Base-by-base conservation (phyloP, 1,140 invertebrate genomes). In the Protaetia brevitarsis region DNA sequence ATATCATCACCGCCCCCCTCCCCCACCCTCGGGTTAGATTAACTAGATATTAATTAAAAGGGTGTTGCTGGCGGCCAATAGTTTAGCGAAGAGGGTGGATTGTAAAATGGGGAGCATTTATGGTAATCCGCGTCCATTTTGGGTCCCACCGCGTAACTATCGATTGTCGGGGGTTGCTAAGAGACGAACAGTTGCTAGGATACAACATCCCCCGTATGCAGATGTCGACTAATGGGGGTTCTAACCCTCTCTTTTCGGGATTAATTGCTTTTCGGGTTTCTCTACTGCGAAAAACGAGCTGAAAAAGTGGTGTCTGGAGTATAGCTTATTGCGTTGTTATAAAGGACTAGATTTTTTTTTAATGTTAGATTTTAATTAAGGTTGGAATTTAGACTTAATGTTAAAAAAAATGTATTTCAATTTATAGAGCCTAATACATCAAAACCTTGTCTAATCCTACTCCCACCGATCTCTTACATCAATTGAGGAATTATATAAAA, bases 41-140 rank as follows among this genome's bases (percentile, higher is more conserved):
- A 59, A 59, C 8, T n/a, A 59, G 57, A 23, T 59, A 59, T 59
- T 59, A 59, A 59, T 59, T 59, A 59, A 31, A n/a, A 59, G 29
- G 11, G 57, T 59, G 57, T 59, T 16, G 57, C 29, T 28, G 6
- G 26, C 16, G 29, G 27, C 64, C 64, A 65, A 65, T 65, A 59
- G 64, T 56, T 65, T 59, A 31, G 30, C 21, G 56, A 65, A 51
- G 41, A 51, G 64, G 64, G 60, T 26, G 51, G 64, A 23, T 31
- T 28, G 51, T 58, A 58, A 57, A 51, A 36, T 30, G 36, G 64
- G 69, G 56, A 58, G 63, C 67, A 66, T 71, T 71, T 71, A 71
- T 69, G 70, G 67, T 71, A 71, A 71, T 71, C 66, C 59, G 66
- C 70, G 51, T 69, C 70, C 70, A 71, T 71, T 71, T 71, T 68